phyloP scores from a whole-genome alignment of 2,888 invertebrate species.

The Mythimna impura region DNA sequence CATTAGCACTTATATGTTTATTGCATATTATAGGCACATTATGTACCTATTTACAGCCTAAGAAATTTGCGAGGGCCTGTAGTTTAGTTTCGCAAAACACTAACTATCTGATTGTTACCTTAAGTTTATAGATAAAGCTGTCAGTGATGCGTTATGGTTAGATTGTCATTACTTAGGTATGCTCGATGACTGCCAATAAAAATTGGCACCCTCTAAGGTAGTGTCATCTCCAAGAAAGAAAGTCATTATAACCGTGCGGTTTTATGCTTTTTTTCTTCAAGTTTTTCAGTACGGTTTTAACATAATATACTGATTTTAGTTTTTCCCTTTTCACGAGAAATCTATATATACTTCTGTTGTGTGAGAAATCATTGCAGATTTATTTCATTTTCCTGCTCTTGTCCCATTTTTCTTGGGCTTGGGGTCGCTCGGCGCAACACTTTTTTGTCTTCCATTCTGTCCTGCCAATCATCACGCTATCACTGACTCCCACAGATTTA shows the following conservation, averaged over 20 bases:
- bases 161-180: neutral
- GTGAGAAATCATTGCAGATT: neutral
- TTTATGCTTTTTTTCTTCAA: neutral
- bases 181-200: neutral
- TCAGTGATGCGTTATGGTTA: slow-evolving; percentile 2
- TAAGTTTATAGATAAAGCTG: neutral
- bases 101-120: neutral
- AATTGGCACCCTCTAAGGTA: neutral
- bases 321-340: neutral
- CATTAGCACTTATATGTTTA: slow-evolving; percentile 22
- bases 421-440: neutral
- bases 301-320: too few relatives aligned
- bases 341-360: neutral
- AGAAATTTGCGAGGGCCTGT: slow-evolving; percentile 1
- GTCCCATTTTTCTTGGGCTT: too few relatives aligned
- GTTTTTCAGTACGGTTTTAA: neutral
- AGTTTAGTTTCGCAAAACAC: neutral
- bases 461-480: too few relatives aligned
- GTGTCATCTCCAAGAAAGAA: neutral
- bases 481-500: neutral
- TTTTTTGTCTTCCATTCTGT: too few relatives aligned
- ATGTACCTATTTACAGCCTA: slow-evolving; percentile 7
- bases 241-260: neutral
- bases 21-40: slow-evolving; percentile 19
- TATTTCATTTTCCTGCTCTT: too few relatives aligned